Conservation (phyloP, 2,797 vertebrate genomes). For the Cirrhinus mrigala region DNA sequence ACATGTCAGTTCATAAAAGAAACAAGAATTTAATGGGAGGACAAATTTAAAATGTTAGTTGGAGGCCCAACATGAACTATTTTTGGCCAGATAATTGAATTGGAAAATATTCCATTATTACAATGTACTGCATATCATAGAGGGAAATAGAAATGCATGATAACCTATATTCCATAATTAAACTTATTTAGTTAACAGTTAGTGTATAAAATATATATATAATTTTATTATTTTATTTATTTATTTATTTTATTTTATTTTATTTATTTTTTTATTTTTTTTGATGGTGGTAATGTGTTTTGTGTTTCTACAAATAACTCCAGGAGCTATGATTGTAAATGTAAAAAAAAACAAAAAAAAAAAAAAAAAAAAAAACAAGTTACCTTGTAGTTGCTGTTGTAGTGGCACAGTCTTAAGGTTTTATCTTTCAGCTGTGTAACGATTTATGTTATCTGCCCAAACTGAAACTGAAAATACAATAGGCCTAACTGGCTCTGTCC, state of each 20-base stretch:
- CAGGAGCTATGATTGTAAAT: too few species aligned
- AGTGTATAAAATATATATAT: too few species aligned
- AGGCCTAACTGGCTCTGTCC: not conserved
- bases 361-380: too few species aligned
- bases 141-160: not conserved
- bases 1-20: not conserved
- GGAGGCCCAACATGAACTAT: not conserved
- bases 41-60: not conserved
- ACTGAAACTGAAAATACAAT: not conserved
- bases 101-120: not conserved
- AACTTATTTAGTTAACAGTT: too few species aligned
- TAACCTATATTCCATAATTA: too few species aligned
- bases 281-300: too few species aligned
- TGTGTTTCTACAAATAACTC: too few species aligned
- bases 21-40: not conserved
- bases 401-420: not conserved
- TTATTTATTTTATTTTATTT: too few species aligned
- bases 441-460: slow-evolving; percentile 14
- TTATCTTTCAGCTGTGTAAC: not conserved
- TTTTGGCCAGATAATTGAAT: not conserved
- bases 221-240: too few species aligned
- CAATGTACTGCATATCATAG: not conserved
- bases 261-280: too few species aligned
- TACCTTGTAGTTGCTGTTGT: not conserved
- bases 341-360: too few species aligned